Base-by-base conservation (phyloP, 1,140 invertebrate species). In the Platyscapa corneri region DNA sequence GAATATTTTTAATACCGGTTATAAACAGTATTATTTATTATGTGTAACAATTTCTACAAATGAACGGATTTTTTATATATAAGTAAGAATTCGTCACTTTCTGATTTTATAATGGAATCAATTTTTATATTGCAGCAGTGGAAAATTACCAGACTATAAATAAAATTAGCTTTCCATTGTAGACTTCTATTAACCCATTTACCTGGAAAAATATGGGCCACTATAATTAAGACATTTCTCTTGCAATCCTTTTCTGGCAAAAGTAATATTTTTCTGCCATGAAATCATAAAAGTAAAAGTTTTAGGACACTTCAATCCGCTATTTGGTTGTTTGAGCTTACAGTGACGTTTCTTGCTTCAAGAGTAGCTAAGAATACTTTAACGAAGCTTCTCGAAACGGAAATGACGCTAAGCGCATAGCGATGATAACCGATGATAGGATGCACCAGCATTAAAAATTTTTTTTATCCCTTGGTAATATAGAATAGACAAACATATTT, bases 351-450 rank as follows among this genome's bases (percentile, higher is more conserved):
- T 34, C 10, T 64, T 6, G 32, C 23, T 49, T 34, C 64, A 37
- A 76, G 8, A 34, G 3, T n/a, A 20, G 34, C 83, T 37, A 64
- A 85, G 77, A 80, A 74, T 85, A 80, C 65, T 10, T 67, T 42
- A 34, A 39, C 20, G 49, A 85, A 85, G 67, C 49, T 75, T 85
- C 65, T 80, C 67, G 37, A 85, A 85, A 56, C 32, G 64, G 34
- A 84, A 84, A 67, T 78, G 30, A 70, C 34, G 74, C 30, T 37
- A 32, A 20, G 53, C 18, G 5, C 6, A 56, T 27, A 12, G 23
- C 42, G n/a, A 67, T 49, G 32, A 53, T 3, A 27, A 34, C 18
- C 30, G 3, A n/a, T 27, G 3, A 56, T 56, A 37, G 42, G 39
- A 27, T 46, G 30, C 23, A 49, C 30, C 10, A 37, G 16, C 37